These are phyloP conservation scores for Simalia tracyae DNA, from an alignment of 2,797 vertebrate genomes.

Conservation along the genomic window DNA sequence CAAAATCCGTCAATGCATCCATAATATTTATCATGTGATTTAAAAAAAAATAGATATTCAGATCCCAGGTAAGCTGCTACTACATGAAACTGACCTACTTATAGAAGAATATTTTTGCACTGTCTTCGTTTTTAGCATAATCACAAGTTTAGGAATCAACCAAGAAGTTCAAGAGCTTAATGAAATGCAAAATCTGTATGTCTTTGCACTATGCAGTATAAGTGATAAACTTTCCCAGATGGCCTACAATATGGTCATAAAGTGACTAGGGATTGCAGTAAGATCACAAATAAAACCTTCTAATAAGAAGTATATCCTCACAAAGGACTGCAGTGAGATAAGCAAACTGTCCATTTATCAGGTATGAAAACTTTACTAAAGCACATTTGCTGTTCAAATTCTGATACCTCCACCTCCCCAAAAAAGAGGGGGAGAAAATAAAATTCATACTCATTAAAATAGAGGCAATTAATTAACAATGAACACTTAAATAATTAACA, in stretches of 20 bases:
- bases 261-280: background rate
- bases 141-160: background rate
- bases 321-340: slow-evolving; percentile 5
- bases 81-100: background rate
- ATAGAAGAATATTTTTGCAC: background rate
- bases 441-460: background rate
- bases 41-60: background rate
- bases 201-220: background rate
- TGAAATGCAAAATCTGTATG: slow-evolving; percentile 6
- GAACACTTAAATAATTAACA: background rate
- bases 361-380: slow-evolving; percentile 9
- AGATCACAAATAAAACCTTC: background rate
- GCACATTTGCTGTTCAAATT: background rate
- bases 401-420: background rate
- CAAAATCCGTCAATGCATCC: background rate
- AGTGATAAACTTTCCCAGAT: background rate
- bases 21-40: background rate
- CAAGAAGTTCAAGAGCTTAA: background rate
- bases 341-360: background rate
- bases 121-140: background rate
- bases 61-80: background rate
- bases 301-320: background rate
- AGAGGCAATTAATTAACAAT: background rate
- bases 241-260: background rate
- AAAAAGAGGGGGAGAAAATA: background rate